phyloP scores from a whole-genome alignment of 1,140 invertebrate species.

The Thrips palmi region DNA sequence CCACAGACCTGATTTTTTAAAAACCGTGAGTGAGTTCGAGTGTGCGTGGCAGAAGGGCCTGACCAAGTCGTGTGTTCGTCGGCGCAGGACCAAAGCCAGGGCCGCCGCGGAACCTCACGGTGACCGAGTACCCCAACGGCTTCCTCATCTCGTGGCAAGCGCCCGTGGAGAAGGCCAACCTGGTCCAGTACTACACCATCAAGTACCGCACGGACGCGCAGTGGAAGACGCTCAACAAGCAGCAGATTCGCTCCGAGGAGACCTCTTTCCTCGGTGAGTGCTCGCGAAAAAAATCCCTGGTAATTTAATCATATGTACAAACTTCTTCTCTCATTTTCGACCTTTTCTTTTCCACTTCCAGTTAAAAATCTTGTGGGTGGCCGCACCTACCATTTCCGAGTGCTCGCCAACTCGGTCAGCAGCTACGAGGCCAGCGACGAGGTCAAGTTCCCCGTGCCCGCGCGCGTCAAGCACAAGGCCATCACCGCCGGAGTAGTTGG shows the following conservation, averaged over 20 bases:
- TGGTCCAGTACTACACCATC: conserved; percentile 80
- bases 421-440: conserved; percentile 68
- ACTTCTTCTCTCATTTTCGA: conserved; percentile 1
- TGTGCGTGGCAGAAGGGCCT: neutral
- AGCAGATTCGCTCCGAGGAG: conserved; percentile 65
- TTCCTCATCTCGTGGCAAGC: conserved; percentile 76
- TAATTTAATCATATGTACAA: neutral
- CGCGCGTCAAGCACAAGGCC: conserved; percentile 76
- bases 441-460: conserved; percentile 70
- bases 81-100: conserved; percentile 67
- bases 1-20: neutral
- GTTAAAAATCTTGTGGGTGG: conserved; percentile 82
- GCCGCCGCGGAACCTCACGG: conserved; percentile 69
- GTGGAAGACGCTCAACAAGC: conserved; percentile 69
- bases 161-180: conserved; percentile 53
- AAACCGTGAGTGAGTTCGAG: neutral
- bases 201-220: conserved; percentile 73
- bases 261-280: conserved; percentile 63
- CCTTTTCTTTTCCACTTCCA: conserved; percentile 22
- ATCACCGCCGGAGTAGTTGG: conserved; percentile 86
- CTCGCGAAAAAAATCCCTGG: conserved; percentile 2
- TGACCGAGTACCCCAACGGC: conserved; percentile 67
- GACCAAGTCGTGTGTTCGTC: conserved; percentile 1
- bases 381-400: conserved; percentile 75
- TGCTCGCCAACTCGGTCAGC: conserved; percentile 64